phyloP scores from a whole-genome alignment of 2,888 invertebrate genomes.

The Lathronympha strigana region DNA sequence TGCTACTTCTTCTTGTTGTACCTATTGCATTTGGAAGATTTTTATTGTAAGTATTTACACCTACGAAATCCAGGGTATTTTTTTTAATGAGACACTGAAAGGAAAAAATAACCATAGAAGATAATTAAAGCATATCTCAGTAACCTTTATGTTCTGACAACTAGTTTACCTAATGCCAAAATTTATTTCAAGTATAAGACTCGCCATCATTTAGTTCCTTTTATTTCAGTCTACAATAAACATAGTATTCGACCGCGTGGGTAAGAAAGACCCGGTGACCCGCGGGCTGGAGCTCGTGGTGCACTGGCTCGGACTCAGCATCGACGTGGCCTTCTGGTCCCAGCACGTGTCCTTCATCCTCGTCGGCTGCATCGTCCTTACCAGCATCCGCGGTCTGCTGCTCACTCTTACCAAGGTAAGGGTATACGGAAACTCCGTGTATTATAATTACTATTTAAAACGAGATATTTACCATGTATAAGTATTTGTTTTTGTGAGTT shows the following conservation, averaged over 20 bases:
- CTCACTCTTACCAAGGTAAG: conserved; percentile 98
- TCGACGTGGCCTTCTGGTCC: conserved; percentile 99
- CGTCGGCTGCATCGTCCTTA: conserved; percentile 98
- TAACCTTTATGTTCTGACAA: too few species aligned
- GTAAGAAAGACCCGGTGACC: conserved; percentile 99
- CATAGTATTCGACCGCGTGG: conserved; percentile 99
- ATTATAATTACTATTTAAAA: too few species aligned
- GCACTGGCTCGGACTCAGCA: conserved; percentile 97
- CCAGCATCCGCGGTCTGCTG: conserved; percentile 97
- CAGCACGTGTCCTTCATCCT: conserved; percentile 99
- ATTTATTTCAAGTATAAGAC: too few species aligned
- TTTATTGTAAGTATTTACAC: conserved; percentile 94
- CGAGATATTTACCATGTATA: too few species aligned
- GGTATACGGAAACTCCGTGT: too few species aligned
- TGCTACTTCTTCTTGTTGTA: conserved; percentile 99
- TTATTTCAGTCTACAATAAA: conserved; percentile 95
- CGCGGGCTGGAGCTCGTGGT: conserved; percentile 98
- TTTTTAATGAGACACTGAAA: too few species aligned
- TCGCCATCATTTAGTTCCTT: not conserved
- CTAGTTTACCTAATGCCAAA: too few species aligned
- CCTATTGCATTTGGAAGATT: conserved; percentile 99
- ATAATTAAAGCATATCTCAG: too few species aligned
- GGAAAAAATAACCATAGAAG: too few species aligned
- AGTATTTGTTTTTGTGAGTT: too few species aligned
- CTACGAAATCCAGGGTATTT: too few species aligned